These are phyloP conservation scores for Sebastes trivittatus DNA, from an alignment of 2,797 vertebrate species.

Conservation along the genomic window DNA sequence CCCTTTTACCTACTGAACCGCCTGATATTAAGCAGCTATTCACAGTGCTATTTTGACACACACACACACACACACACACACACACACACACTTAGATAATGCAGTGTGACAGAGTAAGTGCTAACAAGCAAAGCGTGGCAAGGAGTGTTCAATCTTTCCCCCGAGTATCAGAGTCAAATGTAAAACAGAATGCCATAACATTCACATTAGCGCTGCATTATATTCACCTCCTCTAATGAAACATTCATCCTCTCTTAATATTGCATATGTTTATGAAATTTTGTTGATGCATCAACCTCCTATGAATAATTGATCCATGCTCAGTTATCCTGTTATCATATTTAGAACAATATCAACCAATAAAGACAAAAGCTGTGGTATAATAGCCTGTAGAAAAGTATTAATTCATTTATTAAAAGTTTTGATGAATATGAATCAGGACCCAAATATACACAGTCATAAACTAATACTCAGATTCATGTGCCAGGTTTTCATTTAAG, in stretches of 20 bases:
- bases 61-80: background rate
- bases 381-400: background rate
- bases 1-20: constrained; percentile 1
- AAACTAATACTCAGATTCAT: background rate
- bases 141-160: constrained; percentile 7
- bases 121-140: constrained; percentile 38
- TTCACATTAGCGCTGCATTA: constrained; percentile 36
- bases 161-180: constrained; percentile 34
- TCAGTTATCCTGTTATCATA: background rate
- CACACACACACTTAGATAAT: constrained; percentile 5
- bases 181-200: constrained; percentile 35
- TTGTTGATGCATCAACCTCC: constrained; percentile 25
- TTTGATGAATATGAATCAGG: background rate
- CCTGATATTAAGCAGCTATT: constrained; percentile 3
- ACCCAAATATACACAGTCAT: background rate
- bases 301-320: constrained; percentile 30
- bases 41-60: constrained; percentile 14
- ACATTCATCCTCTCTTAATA: constrained; percentile 54
- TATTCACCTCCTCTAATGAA: constrained; percentile 49
- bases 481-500: background rate
- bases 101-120: constrained; percentile 36
- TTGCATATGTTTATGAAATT: constrained; percentile 48
- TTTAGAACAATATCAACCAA: background rate
- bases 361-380: background rate
- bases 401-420: no score